phyloP scores from a whole-genome alignment of 2,113 vertebrate species.

The Polypterus senegalus region DNA sequence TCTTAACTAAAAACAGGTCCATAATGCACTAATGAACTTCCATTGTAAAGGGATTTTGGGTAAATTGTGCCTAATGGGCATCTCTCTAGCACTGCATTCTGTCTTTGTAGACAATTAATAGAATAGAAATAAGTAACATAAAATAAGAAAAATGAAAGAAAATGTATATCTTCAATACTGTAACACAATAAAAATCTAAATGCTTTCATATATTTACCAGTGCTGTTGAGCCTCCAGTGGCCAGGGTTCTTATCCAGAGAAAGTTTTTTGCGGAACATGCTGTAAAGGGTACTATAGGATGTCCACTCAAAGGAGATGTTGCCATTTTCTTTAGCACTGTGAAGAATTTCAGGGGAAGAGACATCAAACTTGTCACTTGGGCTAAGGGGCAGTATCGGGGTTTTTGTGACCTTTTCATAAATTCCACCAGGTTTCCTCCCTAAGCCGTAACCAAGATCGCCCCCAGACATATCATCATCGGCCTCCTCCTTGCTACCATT shows the following conservation, averaged over 20 bases:
- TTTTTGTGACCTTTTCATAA: conserved; percentile 15
- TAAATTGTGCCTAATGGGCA: too few relatives aligned
- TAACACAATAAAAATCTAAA: not conserved
- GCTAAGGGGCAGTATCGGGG: not conserved
- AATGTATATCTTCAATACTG: not conserved
- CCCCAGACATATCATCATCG: conserved; percentile 70
- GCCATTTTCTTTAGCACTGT: conserved; percentile 22
- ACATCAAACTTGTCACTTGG: conserved; percentile 4
- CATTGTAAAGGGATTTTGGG: too few relatives aligned
- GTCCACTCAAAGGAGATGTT: conserved; percentile 25
- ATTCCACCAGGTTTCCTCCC: conserved; percentile 37
- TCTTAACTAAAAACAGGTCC: too few relatives aligned
- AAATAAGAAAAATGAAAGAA: not conserved
- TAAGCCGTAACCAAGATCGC: conserved; percentile 72
- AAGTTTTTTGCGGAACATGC: conserved; percentile 7
- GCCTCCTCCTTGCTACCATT: conserved; percentile 15
- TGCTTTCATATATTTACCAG: conserved; percentile 38
- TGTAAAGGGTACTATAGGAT: conserved; percentile 21
- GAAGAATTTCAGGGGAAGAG: conserved; percentile 8
- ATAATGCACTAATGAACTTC: too few relatives aligned
- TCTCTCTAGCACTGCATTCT: too few relatives aligned
- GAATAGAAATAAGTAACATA: too few relatives aligned
- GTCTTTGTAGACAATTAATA: too few relatives aligned
- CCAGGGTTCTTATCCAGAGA: conserved; percentile 9
- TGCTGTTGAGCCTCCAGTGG: conserved; percentile 19